Conservation (phyloP, 2,113 vertebrate species). For the Rhipidura dahli region DNA sequence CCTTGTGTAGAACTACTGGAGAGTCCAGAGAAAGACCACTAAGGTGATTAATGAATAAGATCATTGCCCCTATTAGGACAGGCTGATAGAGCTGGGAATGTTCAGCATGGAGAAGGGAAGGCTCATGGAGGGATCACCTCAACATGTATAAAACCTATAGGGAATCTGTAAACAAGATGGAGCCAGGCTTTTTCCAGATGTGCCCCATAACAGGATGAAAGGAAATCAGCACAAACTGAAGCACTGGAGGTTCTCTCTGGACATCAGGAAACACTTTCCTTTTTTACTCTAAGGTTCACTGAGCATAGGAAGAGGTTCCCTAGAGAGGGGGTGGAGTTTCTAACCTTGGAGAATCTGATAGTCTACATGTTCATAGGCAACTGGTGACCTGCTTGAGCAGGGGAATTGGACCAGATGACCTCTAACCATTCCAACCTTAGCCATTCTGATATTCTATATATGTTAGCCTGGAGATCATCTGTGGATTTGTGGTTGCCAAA, state of each 20-base stretch:
- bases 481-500: not conserved
- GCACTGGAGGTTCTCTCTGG: not conserved
- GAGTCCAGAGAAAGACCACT: not conserved
- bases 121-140: not conserved
- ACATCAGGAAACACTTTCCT: not conserved
- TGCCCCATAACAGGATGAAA: not conserved
- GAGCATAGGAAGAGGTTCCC: not conserved
- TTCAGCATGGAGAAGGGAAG: not conserved
- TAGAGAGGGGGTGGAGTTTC: not conserved
- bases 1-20: not conserved
- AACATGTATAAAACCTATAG: not conserved
- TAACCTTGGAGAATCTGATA: not conserved
- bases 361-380: not conserved
- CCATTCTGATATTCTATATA: not conserved
- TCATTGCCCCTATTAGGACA: not conserved
- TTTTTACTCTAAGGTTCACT: not conserved
- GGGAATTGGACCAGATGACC: not conserved
- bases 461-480: not conserved
- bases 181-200: not conserved
- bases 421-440: not conserved
- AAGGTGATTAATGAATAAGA: not conserved
- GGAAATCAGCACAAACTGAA: not conserved
- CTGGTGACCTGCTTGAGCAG: not conserved
- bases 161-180: not conserved
- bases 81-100: not conserved